A percentile compares a stretch with the other conserved stretches of the same genome.
Conservation (phyloP, 2,113 vertebrate genomes). For the Protobothrops flavoviridis region DNA sequence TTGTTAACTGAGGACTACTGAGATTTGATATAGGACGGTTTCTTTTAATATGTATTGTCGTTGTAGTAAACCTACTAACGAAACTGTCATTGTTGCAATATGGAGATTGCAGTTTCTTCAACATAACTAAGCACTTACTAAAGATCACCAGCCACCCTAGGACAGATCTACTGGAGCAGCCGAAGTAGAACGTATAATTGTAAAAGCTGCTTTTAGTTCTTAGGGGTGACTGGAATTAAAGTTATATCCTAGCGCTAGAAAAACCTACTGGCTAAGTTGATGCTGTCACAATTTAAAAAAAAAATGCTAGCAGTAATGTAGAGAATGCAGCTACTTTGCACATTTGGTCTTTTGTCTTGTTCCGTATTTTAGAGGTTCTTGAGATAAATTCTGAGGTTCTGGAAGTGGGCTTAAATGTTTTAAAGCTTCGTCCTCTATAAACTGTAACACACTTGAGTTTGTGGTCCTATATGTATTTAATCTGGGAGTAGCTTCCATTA, state of each 20-base stretch:
- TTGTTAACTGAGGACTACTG: neutral
- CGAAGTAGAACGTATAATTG: neutral
- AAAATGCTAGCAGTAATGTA: neutral
- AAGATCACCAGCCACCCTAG: neutral
- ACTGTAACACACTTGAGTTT: neutral
- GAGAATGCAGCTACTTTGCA: neutral
- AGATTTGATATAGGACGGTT: neutral
- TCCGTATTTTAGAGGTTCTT: neutral
- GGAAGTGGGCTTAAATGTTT: neutral
- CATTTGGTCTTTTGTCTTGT: neutral
- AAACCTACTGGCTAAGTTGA: neutral
- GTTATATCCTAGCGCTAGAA: neutral
- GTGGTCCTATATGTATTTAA: neutral
- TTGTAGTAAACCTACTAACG: neutral
- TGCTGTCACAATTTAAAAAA: neutral
- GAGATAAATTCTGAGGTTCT: accelerated
- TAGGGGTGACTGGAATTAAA: neutral
- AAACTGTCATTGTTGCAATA: neutral
- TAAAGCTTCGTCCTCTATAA: neutral
- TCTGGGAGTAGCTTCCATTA: neutral
- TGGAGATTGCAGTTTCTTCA: neutral
- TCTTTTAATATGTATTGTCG: neutral
- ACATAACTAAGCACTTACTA: neutral
- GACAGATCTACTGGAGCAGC: neutral
- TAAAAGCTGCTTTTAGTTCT: neutral